Evolutionary conservation across 2,113 vertebrate species (phyloP), one percentile per base, ranked within the genome.

Genomic region (Globicephala melas): DNA sequence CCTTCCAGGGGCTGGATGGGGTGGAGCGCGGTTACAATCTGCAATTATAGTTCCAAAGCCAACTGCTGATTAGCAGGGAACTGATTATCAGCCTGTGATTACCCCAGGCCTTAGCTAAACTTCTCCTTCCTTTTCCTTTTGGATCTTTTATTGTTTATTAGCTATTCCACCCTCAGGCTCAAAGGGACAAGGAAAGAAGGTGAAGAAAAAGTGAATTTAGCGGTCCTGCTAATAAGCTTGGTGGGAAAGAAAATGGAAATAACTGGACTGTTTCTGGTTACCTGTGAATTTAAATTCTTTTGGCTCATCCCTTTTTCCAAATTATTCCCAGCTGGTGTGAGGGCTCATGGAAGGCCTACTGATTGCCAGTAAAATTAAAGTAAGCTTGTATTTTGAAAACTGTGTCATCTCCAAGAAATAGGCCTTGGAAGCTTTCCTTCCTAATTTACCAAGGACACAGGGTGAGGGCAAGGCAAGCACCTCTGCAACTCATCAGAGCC

Each of bases 311-410:
- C 28, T 65, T 73, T 62, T 85, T 44, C 84, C 91, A 97, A 96
- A 97, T 96, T 79, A 70, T 70, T 92, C 67, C 88, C 96, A 95
- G 88, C 91, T 97, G 94, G 38, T 70, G 41, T 76, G 80, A 86
- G 67, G 70, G 18, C 11, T 47, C n/a, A 20, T 0, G 44, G 74
- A 93, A 92, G 85, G 38, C 38, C 90, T 63, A 87, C 36, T 58
- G 70, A 93, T 41, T 86, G 67, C n/a, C 73, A 83, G 68, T 89
- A 95, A 96, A 90, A 96, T 89, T 89, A 90, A 96, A 94, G 47
- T 28, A 89, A 95, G 67, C 74, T 89, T 91, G n/a, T 80, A 73
- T 80, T 90, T 96, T 79, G 28, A 71, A 95, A 97, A 97, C 41
- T 12, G 36, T 47, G 41, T 74, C 26, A 67, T 86, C 83, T 94